Conservation (phyloP, 2,113 vertebrate species). For the Anolis carolinensis region DNA sequence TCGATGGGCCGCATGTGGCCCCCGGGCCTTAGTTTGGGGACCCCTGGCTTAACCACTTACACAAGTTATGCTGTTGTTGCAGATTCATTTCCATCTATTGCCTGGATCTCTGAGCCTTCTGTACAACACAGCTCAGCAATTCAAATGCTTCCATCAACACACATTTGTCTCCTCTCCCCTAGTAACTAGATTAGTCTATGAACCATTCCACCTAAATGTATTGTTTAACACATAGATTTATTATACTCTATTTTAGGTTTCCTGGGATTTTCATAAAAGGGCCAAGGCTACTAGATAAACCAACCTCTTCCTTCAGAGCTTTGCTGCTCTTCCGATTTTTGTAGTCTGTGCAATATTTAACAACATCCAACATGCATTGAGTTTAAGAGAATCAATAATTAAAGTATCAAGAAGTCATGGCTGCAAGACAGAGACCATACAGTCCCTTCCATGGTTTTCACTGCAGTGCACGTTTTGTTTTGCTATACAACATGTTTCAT, state of each 20-base stretch:
- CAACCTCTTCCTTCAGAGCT: constrained; percentile 5
- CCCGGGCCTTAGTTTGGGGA: no score
- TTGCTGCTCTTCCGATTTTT: constrained; percentile 31
- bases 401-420: constrained; percentile 29
- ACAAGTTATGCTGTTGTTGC: no score
- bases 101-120: constrained; percentile 1
- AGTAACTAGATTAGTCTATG: constrained; percentile 3
- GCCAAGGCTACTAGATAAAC: constrained; percentile 33
- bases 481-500: not conserved
- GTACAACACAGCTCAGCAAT: not conserved
- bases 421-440: not conserved
- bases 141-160: not conserved
- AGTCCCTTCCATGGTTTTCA: not conserved
- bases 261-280: constrained; percentile 14
- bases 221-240: constrained; percentile 24
- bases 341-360: constrained; percentile 57
- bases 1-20: no score
- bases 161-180: constrained; percentile 13
- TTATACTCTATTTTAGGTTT: constrained; percentile 30
- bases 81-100: not conserved
- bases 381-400: constrained; percentile 51
- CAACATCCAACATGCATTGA: constrained; percentile 4
- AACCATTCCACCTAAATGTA: not conserved
- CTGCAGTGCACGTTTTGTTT: not conserved
- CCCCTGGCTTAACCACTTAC: no score